Evolutionary conservation across 2,797 vertebrate genomes (phyloP).

Genomic region (Zalophus californianus): DNA sequence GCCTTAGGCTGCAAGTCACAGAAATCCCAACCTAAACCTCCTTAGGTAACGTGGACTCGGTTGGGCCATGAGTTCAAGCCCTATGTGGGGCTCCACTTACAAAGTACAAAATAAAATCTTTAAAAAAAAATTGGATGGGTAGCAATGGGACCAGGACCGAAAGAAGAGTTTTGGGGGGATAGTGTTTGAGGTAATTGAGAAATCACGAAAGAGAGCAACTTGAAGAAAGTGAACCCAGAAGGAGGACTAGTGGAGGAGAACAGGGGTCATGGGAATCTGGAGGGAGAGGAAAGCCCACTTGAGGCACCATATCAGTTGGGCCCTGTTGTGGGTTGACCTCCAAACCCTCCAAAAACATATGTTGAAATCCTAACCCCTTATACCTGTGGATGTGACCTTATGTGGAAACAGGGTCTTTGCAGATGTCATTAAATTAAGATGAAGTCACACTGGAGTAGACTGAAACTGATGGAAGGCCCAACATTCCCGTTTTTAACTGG

Average conservation of each 20-base stretch:
- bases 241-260: neutral
- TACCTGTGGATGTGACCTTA: neutral
- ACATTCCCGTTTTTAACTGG: neutral
- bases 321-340: neutral
- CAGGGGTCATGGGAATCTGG: too few species aligned
- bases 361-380: neutral
- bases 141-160: neutral
- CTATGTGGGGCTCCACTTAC: neutral
- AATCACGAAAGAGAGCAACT: neutral
- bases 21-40: neutral
- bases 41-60: fast-evolving
- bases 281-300: neutral
- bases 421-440: neutral
- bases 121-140: neutral
- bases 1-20: neutral
- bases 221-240: neutral
- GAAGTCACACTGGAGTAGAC: neutral
- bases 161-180: neutral
- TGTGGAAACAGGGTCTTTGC: neutral
- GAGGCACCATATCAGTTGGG: fast-evolving
- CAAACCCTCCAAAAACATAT: neutral
- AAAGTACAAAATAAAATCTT: neutral
- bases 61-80: neutral
- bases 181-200: neutral
- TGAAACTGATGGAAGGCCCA: neutral